phyloP scores from a whole-genome alignment of 2,888 invertebrate genomes.

The Fragum fragum region DNA sequence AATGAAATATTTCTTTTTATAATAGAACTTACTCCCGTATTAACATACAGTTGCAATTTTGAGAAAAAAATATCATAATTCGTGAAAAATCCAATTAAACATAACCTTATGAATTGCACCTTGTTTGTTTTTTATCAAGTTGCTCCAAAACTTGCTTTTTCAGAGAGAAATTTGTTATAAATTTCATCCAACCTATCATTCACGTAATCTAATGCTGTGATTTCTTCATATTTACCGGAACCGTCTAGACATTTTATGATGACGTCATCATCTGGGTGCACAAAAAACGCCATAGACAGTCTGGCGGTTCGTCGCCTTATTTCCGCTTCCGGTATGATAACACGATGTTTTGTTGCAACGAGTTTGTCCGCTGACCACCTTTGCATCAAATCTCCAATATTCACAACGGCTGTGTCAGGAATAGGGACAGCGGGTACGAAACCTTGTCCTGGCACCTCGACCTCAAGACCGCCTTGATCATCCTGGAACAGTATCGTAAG shows the following conservation, averaged over 20 bases:
- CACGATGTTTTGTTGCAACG: conserved; percentile 89
- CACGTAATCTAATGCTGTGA: conserved; percentile 69
- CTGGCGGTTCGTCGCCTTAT: conserved; percentile 39
- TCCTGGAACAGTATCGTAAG: conserved; percentile 75
- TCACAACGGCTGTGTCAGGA: conserved; percentile 92
- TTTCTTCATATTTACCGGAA: conserved; percentile 74
- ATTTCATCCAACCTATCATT: conserved; percentile 23
- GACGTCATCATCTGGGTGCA: conserved; percentile 68
- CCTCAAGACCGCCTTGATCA: conserved; percentile 71
- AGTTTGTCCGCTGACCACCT: conserved; percentile 92
- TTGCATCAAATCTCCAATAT: conserved; percentile 92
- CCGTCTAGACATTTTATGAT: conserved; percentile 74
- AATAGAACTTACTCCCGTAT: no score
- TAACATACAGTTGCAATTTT: no score
- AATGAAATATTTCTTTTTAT: no score
- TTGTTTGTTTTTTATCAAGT: no score
- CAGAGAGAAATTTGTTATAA: not conserved
- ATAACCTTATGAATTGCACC: no score
- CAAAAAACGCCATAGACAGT: conserved; percentile 72
- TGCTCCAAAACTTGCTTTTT: not conserved
- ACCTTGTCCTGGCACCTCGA: conserved; percentile 87
- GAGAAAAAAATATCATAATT: no score
- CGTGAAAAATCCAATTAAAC: no score
- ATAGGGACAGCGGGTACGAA: conserved; percentile 93
- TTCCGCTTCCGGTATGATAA: conserved; percentile 67